phyloP scores from a whole-genome alignment of 2,888 invertebrate genomes.

The Malthinus seriepunctatus region DNA sequence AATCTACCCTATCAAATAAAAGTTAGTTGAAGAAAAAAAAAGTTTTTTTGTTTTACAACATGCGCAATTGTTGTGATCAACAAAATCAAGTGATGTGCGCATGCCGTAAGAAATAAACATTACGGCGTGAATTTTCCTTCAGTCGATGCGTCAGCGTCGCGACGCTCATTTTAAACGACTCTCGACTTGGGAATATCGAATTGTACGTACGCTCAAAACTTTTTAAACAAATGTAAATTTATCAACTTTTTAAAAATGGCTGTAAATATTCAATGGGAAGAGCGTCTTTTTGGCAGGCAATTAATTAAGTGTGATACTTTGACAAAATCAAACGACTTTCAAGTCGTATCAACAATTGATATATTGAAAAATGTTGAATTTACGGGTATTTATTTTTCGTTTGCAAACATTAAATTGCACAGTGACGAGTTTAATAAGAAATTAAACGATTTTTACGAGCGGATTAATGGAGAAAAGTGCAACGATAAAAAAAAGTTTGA shows the following conservation, averaged over 20 bases:
- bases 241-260: constrained; percentile 8
- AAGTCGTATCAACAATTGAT: constrained; percentile 56
- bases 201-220: background rate
- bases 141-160: constrained; percentile 42
- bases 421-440: constrained; percentile 71
- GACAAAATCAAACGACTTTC: constrained; percentile 55
- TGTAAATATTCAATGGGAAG: constrained; percentile 60
- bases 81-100: constrained; percentile 7
- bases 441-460: constrained; percentile 62
- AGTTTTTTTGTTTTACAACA: background rate
- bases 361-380: constrained; percentile 59
- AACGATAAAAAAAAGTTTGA: constrained; percentile 55
- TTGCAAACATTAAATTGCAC: constrained; percentile 69
- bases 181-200: background rate
- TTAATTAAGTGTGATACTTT: constrained; percentile 60
- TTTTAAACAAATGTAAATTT: background rate
- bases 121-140: constrained; percentile 29
- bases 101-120: constrained; percentile 13
- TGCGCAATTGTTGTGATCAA: background rate
- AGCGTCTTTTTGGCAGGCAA: constrained; percentile 63
- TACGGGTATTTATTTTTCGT: constrained; percentile 71
- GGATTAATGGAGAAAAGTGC: constrained; percentile 44
- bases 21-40: too few species aligned
- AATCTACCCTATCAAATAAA: too few species aligned
- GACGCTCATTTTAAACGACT: constrained; percentile 36